Evolutionary conservation across 2,113 vertebrate genomes (phyloP).

Genomic region (Misgurnus mizolepis): DNA sequence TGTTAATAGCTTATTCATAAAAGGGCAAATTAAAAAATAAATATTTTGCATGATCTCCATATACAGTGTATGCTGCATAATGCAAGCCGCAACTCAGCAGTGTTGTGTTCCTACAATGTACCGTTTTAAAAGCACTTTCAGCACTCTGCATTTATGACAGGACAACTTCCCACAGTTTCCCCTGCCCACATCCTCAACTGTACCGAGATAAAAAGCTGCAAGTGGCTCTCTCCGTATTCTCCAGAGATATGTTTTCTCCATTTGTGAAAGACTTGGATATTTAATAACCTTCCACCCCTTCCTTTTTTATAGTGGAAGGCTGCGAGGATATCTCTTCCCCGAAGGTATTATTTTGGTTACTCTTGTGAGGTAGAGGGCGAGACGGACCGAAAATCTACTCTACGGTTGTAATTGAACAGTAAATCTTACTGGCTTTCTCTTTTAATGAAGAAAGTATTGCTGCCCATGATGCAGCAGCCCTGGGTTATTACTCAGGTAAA

Average conservation of each 20-base stretch:
- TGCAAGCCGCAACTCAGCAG: not conserved
- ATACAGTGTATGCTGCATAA: not conserved
- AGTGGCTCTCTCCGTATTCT: slow-evolving; percentile 23
- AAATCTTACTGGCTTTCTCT: slow-evolving; percentile 36
- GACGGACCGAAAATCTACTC: slow-evolving; percentile 26
- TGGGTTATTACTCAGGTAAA: slow-evolving; percentile 16
- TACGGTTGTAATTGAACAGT: slow-evolving; percentile 48
- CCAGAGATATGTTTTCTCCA: slow-evolving; percentile 7
- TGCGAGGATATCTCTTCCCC: slow-evolving; percentile 40
- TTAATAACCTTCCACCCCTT: slow-evolving; percentile 40
- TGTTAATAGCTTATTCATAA: too few species aligned
- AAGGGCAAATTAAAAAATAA: too few species aligned
- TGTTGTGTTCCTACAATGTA: slow-evolving; percentile 10
- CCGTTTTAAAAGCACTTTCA: slow-evolving; percentile 22
- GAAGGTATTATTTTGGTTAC: slow-evolving; percentile 45
- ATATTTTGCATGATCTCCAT: too few species aligned
- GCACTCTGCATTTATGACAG: slow-evolving; percentile 25
- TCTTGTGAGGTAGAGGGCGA: slow-evolving; percentile 32
- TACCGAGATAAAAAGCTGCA: slow-evolving; percentile 28
- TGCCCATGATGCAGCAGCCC: not conserved
- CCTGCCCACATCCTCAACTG: slow-evolving; percentile 31
- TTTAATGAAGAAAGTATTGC: slow-evolving; percentile 40
- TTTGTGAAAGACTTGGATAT: slow-evolving; percentile 38
- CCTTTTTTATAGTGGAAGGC: slow-evolving; percentile 28
- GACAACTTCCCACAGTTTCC: slow-evolving; percentile 22